Percentiles rank a stretch among this genome's conserved stretches.
phyloP scores from a whole-genome alignment of 1,140 invertebrate species.

The Teleogryllus occipitalis region DNA sequence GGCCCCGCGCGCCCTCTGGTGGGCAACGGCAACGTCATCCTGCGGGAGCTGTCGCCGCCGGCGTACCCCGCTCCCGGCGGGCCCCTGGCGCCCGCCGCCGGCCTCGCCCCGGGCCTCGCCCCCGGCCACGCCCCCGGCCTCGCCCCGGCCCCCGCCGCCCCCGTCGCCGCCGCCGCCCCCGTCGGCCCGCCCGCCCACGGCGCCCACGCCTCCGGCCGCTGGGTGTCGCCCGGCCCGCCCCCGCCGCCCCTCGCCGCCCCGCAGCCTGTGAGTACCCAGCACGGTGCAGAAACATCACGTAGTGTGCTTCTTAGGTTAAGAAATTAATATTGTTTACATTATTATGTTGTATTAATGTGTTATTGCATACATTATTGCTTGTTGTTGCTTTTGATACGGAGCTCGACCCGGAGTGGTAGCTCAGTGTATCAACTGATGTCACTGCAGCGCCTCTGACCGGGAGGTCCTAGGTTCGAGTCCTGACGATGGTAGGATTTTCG shows the following conservation, averaged over 20 bases:
- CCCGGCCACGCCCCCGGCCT: not conserved
- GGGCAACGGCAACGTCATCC: constrained; percentile 23
- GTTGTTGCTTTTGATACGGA: constrained; percentile 7
- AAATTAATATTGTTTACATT: no score
- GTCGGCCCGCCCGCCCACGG: not conserved
- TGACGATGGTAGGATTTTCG: no score
- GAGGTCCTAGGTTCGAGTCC: no score
- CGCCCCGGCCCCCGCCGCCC: not conserved
- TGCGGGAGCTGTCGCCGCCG: constrained; percentile 17
- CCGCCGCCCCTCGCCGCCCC: not conserved
- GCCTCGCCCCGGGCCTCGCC: not conserved
- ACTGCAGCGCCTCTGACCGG: no score
- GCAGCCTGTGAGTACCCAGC: constrained; percentile 7
- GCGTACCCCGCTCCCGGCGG: constrained; percentile 6
- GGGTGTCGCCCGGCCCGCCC: constrained; percentile 6
- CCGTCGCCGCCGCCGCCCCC: not conserved
- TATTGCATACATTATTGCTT: no score
- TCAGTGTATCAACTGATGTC: no score
- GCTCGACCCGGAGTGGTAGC: no score
- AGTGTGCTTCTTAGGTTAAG: no score
- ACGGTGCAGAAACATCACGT: no score
- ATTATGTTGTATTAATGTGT: no score
- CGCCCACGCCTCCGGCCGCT: not conserved
- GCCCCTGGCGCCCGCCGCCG: no score
- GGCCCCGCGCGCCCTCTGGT: constrained; percentile 12